A percentile compares a stretch with the other conserved stretches of the same genome.
phyloP scores from a whole-genome alignment of 2,113 vertebrate species.

The Carettochelys insculpta region DNA sequence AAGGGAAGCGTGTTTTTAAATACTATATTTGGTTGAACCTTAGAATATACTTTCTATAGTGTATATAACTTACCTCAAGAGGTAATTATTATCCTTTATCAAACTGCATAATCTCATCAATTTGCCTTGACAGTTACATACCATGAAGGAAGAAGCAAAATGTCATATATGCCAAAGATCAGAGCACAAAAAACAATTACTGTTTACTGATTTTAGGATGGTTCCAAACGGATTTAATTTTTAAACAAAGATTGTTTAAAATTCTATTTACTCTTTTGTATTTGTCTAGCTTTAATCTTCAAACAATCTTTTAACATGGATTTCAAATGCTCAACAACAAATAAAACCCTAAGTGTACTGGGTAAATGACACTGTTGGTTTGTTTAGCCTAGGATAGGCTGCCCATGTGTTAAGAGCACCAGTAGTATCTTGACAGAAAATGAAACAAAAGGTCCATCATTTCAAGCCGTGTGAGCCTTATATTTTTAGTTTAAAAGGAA shows the following conservation, averaged over 20 bases:
- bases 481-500: conserved; percentile 79
- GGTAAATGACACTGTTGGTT: not conserved
- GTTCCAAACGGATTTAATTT: not conserved
- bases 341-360: not conserved
- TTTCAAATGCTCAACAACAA: not conserved
- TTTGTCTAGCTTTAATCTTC: too few species aligned
- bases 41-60: conserved; percentile 5
- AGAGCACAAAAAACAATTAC: not conserved
- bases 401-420: conserved; percentile 1
- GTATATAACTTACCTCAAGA: not conserved
- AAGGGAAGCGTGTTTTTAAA: not conserved
- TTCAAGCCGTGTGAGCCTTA: conserved; percentile 65
- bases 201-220: not conserved
- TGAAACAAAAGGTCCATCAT: conserved; percentile 59
- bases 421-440: conserved; percentile 57
- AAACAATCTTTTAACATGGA: accelerated
- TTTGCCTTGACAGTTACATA: not conserved
- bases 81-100: conserved; percentile 41
- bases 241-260: accelerated
- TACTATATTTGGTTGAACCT: not conserved
- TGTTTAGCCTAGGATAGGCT: not conserved
- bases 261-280: accelerated
- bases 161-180: not conserved
- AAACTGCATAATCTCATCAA: conserved; percentile 38
- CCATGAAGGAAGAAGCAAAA: conserved; percentile 5